phyloP scores from a whole-genome alignment of 2,888 invertebrate species.

The Actias luna region DNA sequence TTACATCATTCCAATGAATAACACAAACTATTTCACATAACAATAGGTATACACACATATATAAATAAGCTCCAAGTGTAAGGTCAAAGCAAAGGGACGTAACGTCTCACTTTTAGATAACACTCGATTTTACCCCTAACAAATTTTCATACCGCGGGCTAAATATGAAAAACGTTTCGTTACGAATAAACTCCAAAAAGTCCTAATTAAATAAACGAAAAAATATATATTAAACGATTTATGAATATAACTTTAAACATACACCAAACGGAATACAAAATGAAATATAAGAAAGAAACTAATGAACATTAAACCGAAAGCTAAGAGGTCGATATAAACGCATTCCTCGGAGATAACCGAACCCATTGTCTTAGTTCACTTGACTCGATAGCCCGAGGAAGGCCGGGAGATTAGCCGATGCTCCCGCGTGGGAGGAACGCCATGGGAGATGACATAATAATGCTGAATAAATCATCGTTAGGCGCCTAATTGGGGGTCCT shows the following conservation, averaged over 20 bases:
- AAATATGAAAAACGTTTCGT: too few relatives aligned
- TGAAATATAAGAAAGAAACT: not conserved
- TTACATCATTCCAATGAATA: too few relatives aligned
- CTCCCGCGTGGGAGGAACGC: constrained; percentile 47
- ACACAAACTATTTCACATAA: too few relatives aligned
- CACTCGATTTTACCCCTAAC: too few relatives aligned
- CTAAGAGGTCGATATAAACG: constrained; percentile 36
- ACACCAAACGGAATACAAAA: constrained; percentile 13
- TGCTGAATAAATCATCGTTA: constrained; percentile 51
- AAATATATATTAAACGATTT: too few relatives aligned
- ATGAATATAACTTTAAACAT: not conserved
- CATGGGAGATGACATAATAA: constrained; percentile 37
- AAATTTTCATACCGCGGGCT: too few relatives aligned
- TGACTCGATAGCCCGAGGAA: constrained; percentile 24
- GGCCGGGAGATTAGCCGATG: constrained; percentile 45
- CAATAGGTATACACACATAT: too few relatives aligned
- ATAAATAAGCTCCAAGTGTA: too few relatives aligned
- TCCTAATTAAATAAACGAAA: too few relatives aligned
- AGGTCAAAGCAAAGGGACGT: too few relatives aligned
- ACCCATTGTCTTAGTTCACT: constrained; percentile 49
- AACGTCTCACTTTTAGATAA: too few relatives aligned
- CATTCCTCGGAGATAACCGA: constrained; percentile 51
- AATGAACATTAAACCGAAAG: constrained; percentile 15
- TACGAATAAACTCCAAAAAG: not conserved
- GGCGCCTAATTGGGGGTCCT: constrained; percentile 34